Base-by-base conservation (phyloP, 2,797 vertebrate genomes). In the Poecilia velifera region DNA sequence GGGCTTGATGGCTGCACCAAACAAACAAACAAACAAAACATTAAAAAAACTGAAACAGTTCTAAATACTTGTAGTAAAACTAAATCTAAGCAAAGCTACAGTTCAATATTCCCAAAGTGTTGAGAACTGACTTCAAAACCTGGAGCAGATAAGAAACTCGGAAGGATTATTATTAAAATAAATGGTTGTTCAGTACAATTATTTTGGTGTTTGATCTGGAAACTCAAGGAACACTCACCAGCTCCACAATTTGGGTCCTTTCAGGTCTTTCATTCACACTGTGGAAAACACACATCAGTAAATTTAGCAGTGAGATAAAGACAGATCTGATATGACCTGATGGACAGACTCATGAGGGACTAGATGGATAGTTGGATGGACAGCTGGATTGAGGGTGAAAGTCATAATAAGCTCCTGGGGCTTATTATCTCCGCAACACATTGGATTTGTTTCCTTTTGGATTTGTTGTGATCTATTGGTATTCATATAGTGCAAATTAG, bases 241-340 rank as follows among this genome's bases (percentile, higher is more conserved):
- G 90, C 34, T 96, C 90, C 79, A 97, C 93, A 80, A 97, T 90
- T 87, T 96, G 94, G 75, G 95, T 96, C 86, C 93, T 96, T 85
- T 96, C 96, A 43, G 92, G 89, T 88, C 84, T 93, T 84, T 93
- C 95, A 57, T 91, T 92, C 72, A 98, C 95, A 89, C 97, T 99
- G 90, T 75, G 16, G 36, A 76, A 28, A 73, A 68, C 64, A 68
- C 3, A 68, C 46, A 47, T 7, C 22, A 71, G 13, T 45, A 71
- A 45, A 45, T 45, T 16, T 28, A 45, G 68, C 41, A n/a, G 41
- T 25, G 4, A 14, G 39, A 45, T 45, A 8, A n/a, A 41, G 20
- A 68, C 68, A 71, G 41, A 45, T 28, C 41, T 71, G 22, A 71
- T 16, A 28, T 41, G 20, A 36, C 3, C 10, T n/a, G 41, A n/a